Evolutionary conservation across 2,797 vertebrate genomes (phyloP).

Genomic region (Eulemur mongoz): DNA sequence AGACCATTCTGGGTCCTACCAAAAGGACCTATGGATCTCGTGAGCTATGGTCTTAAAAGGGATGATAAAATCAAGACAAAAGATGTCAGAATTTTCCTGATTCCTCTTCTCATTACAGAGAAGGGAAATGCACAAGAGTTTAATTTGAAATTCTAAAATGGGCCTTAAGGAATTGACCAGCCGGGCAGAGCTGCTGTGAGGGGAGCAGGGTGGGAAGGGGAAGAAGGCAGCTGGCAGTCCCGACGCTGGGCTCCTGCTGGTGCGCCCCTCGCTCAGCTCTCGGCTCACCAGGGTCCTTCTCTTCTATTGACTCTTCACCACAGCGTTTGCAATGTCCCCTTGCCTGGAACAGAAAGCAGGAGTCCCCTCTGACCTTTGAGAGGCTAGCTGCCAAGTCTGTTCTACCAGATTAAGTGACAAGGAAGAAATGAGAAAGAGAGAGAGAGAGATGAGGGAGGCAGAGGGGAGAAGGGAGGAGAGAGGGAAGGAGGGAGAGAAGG

Average conservation of each 20-base stretch:
- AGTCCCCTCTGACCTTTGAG: slow-evolving; percentile 72
- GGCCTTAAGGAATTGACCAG: background rate
- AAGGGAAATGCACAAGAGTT: background rate
- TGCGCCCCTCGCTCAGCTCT: background rate
- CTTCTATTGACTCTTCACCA: background rate
- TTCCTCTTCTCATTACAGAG: background rate
- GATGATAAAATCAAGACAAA: background rate
- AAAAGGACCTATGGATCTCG: background rate
- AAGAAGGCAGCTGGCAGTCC: background rate
- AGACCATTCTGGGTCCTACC: background rate
- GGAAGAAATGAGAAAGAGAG: background rate
- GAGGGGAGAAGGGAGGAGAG: too few relatives aligned
- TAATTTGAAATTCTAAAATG: background rate
- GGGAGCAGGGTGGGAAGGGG: background rate
- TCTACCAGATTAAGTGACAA: slow-evolving; percentile 69
- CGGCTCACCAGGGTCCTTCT: background rate
- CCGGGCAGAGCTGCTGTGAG: background rate
- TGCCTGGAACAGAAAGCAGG: slow-evolving; percentile 62
- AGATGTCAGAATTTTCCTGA: background rate
- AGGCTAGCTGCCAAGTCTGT: slow-evolving; percentile 60
- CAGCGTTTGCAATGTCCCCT: background rate
- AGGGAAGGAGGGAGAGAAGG: too few relatives aligned
- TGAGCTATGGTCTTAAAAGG: background rate
- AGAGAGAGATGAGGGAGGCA: too few relatives aligned
- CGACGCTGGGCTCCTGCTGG: background rate